These are phyloP conservation scores for Rhineura floridana DNA, from an alignment of 2,113 vertebrate genomes.

Conservation along the genomic window DNA sequence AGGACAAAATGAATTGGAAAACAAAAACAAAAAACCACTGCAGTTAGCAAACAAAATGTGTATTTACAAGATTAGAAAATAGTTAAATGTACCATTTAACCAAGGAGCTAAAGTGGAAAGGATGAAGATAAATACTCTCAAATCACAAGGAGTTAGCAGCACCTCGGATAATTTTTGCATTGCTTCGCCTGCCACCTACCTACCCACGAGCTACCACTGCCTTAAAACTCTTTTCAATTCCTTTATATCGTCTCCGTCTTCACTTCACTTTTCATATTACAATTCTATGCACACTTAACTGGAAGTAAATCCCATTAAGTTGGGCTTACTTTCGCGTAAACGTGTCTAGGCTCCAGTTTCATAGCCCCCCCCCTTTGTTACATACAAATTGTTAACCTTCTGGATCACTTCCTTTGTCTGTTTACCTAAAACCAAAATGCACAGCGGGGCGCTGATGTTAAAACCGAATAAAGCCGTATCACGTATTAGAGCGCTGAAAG, in stretches of 20 bases:
- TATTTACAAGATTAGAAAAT: not conserved
- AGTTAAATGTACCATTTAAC: not conserved
- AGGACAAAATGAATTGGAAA: not conserved
- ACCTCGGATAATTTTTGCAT: not conserved
- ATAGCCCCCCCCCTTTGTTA: not conserved
- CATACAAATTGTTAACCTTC: no score
- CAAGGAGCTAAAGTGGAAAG: not conserved
- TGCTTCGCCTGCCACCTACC: no score
- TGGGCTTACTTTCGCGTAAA: not conserved
- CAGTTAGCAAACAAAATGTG: conserved; percentile 18
- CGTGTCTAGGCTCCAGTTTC: no score
- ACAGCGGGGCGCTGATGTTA: not conserved
- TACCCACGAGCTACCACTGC: no score
- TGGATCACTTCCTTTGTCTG: no score
- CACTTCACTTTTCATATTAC: not conserved
- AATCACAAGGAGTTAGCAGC: not conserved
- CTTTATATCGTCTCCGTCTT: not conserved
- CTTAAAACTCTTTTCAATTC: not conserved
- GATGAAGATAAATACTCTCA: not conserved
- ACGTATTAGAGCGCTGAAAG: not conserved
- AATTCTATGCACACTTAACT: not conserved
- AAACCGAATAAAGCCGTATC: not conserved
- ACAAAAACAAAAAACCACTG: not conserved
- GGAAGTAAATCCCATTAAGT: not conserved
- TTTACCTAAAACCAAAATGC: not conserved